phyloP scores from a whole-genome alignment of 1,140 invertebrate genomes.

The Nasonia vitripennis region DNA sequence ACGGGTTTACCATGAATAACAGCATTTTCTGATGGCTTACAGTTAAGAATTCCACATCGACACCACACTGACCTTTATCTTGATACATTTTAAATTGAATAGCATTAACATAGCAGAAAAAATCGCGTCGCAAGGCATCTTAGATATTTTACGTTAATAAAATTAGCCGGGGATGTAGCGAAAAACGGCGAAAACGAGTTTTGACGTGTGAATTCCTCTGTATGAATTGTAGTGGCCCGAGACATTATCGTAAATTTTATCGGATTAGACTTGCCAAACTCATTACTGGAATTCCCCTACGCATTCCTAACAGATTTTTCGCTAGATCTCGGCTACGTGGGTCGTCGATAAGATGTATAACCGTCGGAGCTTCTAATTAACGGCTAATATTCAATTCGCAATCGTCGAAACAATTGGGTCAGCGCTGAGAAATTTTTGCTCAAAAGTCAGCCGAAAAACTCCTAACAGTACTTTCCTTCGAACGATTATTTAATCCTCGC shows the following conservation, averaged over 20 bases:
- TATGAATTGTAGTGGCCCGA: neutral
- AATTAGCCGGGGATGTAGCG: neutral
- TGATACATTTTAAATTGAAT: constrained; percentile 27
- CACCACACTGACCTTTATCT: constrained; percentile 10
- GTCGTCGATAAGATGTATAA: too few relatives aligned
- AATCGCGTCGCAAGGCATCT: neutral
- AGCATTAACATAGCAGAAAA: neutral
- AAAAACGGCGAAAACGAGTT: constrained; percentile 13
- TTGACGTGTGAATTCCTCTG: neutral
- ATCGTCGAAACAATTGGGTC: neutral
- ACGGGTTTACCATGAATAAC: neutral
- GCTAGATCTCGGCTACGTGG: neutral
- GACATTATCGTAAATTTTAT: constrained; percentile 17
- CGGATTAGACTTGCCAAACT: constrained; percentile 16
- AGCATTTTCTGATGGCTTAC: neutral
- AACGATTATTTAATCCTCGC: neutral
- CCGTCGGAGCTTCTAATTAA: neutral
- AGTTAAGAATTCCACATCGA: neutral
- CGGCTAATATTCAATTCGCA: neutral
- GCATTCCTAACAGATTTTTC: neutral
- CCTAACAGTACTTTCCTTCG: too few relatives aligned
- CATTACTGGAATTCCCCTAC: constrained; percentile 2
- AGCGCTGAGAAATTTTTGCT: too few relatives aligned
- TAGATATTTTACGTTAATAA: neutral
- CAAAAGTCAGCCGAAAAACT: too few relatives aligned